phyloP scores from a whole-genome alignment of 2,113 vertebrate genomes.

The Miniopterus natalensis region DNA sequence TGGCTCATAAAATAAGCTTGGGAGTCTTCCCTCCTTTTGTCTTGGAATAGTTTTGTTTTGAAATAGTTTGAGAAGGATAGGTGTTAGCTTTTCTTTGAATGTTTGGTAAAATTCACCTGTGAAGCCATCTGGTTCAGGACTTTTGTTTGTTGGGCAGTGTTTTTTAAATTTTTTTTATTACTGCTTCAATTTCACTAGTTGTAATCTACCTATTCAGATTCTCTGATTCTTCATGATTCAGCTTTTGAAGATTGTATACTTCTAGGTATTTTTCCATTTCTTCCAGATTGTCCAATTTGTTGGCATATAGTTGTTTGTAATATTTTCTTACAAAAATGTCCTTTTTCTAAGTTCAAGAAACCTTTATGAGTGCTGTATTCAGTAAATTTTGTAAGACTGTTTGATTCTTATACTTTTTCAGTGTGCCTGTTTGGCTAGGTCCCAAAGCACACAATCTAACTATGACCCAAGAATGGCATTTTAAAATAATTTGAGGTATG shows the following conservation, averaged over 20 bases:
- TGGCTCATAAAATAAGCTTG: neutral
- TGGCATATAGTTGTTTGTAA: neutral
- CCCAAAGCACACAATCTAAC: neutral
- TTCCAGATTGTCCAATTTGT: neutral
- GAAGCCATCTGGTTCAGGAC: neutral
- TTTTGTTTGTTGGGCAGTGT: neutral
- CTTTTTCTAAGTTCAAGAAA: constrained; percentile 44
- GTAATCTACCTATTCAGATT: neutral
- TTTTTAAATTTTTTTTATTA: neutral
- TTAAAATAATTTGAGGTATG: neutral
- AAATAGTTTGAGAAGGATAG: neutral
- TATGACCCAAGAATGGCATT: neutral
- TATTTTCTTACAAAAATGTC: neutral
- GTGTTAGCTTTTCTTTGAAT: neutral
- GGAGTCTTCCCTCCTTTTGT: neutral
- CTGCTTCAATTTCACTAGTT: neutral
- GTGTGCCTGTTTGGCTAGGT: neutral
- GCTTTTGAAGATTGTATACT: neutral
- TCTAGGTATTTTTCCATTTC: neutral
- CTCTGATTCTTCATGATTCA: neutral
- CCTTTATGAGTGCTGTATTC: neutral
- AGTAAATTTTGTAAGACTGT: neutral
- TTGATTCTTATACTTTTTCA: neutral
- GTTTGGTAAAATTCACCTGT: neutral
- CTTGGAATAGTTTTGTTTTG: neutral